phyloP scores from a whole-genome alignment of 30 jellyfish, hydroid and myxozoan species.

The Aurelia sp. region DNA sequence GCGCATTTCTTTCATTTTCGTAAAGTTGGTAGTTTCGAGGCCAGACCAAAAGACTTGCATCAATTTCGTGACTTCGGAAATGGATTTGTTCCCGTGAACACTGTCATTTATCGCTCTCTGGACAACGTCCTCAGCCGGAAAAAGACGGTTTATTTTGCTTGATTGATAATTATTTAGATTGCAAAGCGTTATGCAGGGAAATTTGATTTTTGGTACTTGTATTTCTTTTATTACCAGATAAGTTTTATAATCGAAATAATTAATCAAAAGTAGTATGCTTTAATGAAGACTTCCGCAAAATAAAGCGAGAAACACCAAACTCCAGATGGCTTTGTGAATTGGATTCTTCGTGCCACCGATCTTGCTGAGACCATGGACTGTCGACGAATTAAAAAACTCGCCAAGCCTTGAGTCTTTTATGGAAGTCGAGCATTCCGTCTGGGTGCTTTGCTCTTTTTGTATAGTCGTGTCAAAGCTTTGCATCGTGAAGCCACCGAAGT shows the following conservation, averaged over 20 bases:
- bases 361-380: constrained; percentile 38
- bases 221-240: neutral
- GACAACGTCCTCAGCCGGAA: neutral
- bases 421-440: no score
- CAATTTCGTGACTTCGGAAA: no score
- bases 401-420: no score
- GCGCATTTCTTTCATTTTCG: constrained; percentile 12
- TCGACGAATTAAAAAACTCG: constrained; percentile 1
- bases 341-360: constrained; percentile 1
- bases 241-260: neutral
- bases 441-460: no score
- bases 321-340: constrained; percentile 4
- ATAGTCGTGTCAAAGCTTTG: no score
- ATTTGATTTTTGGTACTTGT: neutral
- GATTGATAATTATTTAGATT: constrained; percentile 12
- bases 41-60: neutral
- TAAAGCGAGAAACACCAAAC: neutral
- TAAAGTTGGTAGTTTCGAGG: neutral
- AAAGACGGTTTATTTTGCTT: constrained; percentile 12
- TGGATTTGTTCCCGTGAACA: no score
- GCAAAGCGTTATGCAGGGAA: constrained; percentile 43
- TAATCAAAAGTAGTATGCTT: neutral
- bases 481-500: no score
- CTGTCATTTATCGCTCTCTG: constrained; percentile 4
- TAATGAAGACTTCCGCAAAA: neutral